A percentile compares a stretch with the other conserved stretches of the same genome.
phyloP scores from a whole-genome alignment of 2,113 vertebrate species.

The Entomyzon cyanotis region DNA sequence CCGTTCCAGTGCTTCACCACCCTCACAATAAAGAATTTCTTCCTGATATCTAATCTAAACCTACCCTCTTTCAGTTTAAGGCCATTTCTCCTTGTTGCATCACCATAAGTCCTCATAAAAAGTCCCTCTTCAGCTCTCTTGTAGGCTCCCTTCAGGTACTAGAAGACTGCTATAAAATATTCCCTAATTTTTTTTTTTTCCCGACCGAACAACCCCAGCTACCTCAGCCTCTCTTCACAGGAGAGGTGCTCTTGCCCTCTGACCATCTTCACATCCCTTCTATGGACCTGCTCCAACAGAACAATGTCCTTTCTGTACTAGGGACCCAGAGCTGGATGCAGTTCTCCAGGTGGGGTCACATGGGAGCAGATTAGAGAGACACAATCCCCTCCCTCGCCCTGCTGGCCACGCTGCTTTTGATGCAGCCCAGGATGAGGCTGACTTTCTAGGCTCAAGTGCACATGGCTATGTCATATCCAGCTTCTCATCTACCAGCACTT shows the following conservation, averaged over 20 bases:
- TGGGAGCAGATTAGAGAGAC: background rate
- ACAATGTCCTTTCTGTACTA: background rate
- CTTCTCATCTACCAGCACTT: background rate
- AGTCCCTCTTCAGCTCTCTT: background rate
- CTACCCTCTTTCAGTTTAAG: background rate
- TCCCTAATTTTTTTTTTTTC: background rate
- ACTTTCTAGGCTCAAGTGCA: background rate
- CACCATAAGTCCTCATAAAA: background rate
- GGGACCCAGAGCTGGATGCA: background rate
- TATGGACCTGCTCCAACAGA: background rate
- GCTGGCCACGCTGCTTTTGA: background rate
- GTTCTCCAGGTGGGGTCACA: background rate
- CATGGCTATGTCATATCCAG: background rate
- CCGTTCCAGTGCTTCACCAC: background rate
- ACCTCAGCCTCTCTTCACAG: background rate
- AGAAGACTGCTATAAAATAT: background rate
- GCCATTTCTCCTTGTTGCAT: background rate
- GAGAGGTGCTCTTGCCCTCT: background rate
- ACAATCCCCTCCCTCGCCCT: background rate
- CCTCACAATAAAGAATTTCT: background rate
- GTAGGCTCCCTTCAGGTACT: background rate
- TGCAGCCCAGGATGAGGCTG: background rate
- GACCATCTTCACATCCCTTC: background rate
- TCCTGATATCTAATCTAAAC: background rate
- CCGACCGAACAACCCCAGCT: background rate